Evolutionary conservation across 2,113 vertebrate species (phyloP).

Genomic region (Tyrannus savana): DNA sequence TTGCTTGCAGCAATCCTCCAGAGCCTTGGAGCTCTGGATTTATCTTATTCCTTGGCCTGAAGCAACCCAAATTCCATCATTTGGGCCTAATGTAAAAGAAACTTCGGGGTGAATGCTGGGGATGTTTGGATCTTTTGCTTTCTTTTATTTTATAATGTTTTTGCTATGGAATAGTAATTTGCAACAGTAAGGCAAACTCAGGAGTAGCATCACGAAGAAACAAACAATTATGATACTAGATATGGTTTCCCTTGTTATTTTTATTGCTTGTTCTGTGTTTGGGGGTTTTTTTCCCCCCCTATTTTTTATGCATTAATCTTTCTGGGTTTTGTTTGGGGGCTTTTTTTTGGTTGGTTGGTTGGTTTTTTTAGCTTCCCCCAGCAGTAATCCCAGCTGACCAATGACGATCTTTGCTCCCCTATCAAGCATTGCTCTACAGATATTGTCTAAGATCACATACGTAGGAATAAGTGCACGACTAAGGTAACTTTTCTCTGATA

Average conservation of each 20-base stretch:
- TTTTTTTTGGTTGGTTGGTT: not conserved
- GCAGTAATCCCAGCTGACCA: not conserved
- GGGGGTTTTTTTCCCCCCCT: rapidly evolving
- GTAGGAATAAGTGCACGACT: not conserved
- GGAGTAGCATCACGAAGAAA: not conserved
- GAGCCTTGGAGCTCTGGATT: not conserved
- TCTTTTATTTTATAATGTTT: not conserved
- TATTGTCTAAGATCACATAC: not conserved
- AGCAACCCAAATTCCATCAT: not conserved
- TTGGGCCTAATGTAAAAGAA: not conserved
- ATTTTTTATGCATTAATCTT: not conserved
- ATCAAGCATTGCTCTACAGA: not conserved
- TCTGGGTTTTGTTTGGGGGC: not conserved
- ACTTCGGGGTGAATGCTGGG: not conserved
- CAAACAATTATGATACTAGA: not conserved
- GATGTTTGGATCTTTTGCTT: not conserved
- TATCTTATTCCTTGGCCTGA: not conserved
- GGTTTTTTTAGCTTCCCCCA: not conserved
- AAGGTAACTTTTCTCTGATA: not conserved
- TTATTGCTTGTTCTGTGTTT: not conserved
- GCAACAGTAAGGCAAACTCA: not conserved
- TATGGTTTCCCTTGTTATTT: not conserved
- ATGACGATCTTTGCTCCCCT: not conserved
- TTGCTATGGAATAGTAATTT: not conserved
- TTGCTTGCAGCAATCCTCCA: not conserved